Conservation (phyloP, 64 coral and sea anemone genomes). For the Porites australiensis region DNA sequence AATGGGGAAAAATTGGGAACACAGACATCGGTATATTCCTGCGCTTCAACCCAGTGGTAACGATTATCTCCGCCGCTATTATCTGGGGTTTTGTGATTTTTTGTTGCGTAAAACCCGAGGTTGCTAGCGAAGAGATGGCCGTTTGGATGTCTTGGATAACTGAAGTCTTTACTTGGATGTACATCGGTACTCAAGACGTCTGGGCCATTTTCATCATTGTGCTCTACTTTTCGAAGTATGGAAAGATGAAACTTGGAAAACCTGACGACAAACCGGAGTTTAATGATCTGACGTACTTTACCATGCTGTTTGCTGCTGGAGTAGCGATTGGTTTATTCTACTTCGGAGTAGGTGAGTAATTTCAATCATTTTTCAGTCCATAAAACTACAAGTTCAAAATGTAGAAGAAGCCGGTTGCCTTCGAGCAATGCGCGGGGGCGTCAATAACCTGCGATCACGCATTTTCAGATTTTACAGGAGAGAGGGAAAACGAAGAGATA, state of each 20-base stretch:
- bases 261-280: conserved; percentile 41
- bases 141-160: conserved; percentile 68
- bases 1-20: neutral
- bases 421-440: too few species aligned
- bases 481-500: too few species aligned
- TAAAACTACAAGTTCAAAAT: too few species aligned
- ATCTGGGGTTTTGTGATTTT: conserved; percentile 72
- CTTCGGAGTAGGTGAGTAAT: conserved; percentile 34
- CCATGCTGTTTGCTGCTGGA: conserved; percentile 46
- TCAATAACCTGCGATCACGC: too few species aligned
- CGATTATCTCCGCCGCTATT: conserved; percentile 60
- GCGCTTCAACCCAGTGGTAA: conserved; percentile 81
- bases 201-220: conserved; percentile 52
- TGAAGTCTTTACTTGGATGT: conserved; percentile 45
- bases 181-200: conserved; percentile 59
- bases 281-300: conserved; percentile 37
- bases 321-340: conserved; percentile 45
- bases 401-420: too few species aligned
- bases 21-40: neutral
- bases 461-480: too few species aligned
- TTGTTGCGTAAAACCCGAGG: neutral
- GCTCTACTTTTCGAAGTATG: conserved; percentile 69
- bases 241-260: conserved; percentile 58
- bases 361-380: too few species aligned
- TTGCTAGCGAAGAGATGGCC: conserved; percentile 16